phyloP scores from a whole-genome alignment of 2,113 vertebrate species.

The Stigmatopora argus region DNA sequence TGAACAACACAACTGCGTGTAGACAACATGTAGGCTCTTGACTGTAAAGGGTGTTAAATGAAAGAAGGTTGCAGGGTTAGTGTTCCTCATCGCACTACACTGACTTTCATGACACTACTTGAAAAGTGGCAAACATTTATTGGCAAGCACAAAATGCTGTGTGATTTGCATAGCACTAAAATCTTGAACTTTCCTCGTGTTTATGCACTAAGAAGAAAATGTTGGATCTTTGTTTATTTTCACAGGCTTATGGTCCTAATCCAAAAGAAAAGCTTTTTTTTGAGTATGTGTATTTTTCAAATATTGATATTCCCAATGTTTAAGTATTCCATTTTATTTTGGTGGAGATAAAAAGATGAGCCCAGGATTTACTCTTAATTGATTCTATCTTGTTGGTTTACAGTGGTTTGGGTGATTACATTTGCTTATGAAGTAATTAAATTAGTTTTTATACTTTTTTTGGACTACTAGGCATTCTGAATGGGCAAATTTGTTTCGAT shows the following conservation, averaged over 20 bases:
- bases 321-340: conserved; percentile 27
- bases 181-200: background rate
- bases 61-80: background rate
- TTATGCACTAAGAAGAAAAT: background rate
- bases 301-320: conserved; percentile 57
- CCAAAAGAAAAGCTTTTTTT: conserved; percentile 11
- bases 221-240: background rate
- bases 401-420: conserved; percentile 7
- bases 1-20: conserved; percentile 4
- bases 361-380: conserved; percentile 43
- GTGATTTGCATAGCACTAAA: background rate
- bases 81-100: background rate
- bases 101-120: background rate
- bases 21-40: conserved; percentile 6
- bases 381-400: conserved; percentile 37
- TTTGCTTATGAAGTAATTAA: background rate
- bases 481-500: background rate
- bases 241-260: conserved; percentile 22
- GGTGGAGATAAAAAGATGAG: conserved; percentile 55
- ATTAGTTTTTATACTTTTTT: background rate
- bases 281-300: conserved; percentile 24
- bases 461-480: background rate
- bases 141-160: background rate
- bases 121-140: background rate
- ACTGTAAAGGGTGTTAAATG: conserved; percentile 7